Percentiles rank a stretch among this genome's conserved stretches.
Conservation (phyloP, 2,888 invertebrate genomes). For the Anoncus sp. region DNA sequence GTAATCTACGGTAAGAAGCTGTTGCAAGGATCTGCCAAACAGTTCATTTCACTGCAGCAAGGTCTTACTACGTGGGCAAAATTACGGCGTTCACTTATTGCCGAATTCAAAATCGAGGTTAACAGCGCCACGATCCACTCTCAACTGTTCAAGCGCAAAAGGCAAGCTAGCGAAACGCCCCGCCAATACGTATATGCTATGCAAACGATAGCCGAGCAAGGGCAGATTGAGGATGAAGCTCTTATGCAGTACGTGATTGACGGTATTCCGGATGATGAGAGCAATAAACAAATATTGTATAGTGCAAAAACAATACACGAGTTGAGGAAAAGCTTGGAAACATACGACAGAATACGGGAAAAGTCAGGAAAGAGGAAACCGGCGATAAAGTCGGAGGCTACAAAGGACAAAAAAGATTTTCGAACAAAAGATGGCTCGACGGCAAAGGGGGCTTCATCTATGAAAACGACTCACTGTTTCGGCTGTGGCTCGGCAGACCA, state of each 20-base stretch:
- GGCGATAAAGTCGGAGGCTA: neutral
- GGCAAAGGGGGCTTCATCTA: neutral
- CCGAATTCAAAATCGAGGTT: conserved; percentile 53
- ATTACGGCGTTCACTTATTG: conserved; percentile 44
- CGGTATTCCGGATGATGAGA: conserved; percentile 50
- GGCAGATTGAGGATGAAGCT: conserved; percentile 47
- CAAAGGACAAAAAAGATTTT: neutral
- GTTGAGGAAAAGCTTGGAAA: conserved; percentile 34
- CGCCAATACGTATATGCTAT: conserved; percentile 61
- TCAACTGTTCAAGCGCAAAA: conserved; percentile 39
- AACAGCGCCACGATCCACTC: conserved; percentile 58
- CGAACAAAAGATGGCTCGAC: neutral
- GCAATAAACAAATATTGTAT: conserved; percentile 54
- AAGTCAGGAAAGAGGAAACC: neutral
- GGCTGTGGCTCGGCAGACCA: conserved; percentile 31
- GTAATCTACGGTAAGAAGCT: no score
- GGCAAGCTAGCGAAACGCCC: conserved; percentile 45
- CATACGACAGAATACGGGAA: conserved; percentile 28
- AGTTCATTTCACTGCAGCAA: conserved; percentile 53
- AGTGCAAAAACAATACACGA: conserved; percentile 41
- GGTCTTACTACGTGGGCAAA: conserved; percentile 50
- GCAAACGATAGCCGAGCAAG: conserved; percentile 60
- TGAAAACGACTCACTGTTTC: conserved; percentile 23
- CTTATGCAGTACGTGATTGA: conserved; percentile 56
- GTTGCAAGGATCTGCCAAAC: conserved; percentile 60